Evolutionary conservation across 2,113 vertebrate genomes (phyloP).

Genomic region (Orthonyx spaldingii): DNA sequence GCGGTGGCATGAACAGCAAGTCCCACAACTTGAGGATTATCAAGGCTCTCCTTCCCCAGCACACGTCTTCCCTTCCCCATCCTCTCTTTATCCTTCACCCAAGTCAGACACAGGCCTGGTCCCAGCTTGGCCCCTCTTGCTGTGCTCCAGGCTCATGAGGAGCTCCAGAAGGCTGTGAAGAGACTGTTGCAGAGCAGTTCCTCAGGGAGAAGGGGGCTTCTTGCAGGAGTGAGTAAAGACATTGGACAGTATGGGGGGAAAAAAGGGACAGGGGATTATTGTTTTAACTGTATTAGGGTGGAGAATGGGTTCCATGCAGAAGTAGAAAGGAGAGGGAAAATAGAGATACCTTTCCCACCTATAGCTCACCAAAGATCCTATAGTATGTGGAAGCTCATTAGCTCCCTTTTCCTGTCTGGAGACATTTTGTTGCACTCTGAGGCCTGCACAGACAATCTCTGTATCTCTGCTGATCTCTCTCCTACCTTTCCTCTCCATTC

Average conservation of each 20-base stretch:
- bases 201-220: not conserved
- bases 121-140: not conserved
- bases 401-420: not conserved
- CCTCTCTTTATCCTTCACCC: not conserved
- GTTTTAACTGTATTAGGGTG: not conserved
- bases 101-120: not conserved
- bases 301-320: not conserved
- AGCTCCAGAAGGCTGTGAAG: not conserved
- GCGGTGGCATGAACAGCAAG: not conserved
- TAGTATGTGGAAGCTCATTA: not conserved
- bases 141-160: not conserved
- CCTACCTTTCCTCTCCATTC: not conserved
- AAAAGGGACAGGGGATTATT: fast-evolving
- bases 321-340: not conserved
- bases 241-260: fast-evolving
- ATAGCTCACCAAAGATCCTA: not conserved
- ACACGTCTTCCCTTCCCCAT: not conserved
- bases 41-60: not conserved
- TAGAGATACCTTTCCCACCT: not conserved
- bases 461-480: not conserved
- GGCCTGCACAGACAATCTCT: not conserved
- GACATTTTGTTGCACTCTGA: not conserved
- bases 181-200: not conserved
- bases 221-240: not conserved
- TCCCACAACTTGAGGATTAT: not conserved